Evolutionary conservation across 2,888 invertebrate genomes (phyloP), one percentile per base, ranked within the genome.

Genomic region (Xylota segnis): DNA sequence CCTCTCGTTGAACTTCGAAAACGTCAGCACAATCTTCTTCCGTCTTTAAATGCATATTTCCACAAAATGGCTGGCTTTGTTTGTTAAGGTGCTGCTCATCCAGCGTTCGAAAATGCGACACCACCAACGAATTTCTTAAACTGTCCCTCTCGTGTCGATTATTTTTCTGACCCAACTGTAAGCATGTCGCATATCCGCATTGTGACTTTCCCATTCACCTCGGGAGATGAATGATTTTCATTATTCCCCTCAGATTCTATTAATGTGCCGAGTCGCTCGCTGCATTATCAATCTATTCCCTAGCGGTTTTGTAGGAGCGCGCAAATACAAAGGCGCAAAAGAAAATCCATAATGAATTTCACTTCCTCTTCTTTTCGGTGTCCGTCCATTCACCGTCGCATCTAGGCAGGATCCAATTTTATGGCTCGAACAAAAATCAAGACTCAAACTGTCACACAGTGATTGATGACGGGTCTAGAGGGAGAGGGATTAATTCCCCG

Each of bases 401-500:
- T 14, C 45, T 34, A 34, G 12, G 56, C 50, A 83, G 83, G 77
- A 77, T 77, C 71, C 52, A 66, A 83, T 77, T 83, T 77, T 83
- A 72, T 68, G 72, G 40, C 43, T 66, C 29, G 59, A 47, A 29
- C 27, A 58, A 74, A 70, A 78, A 70, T 58, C 61, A 47, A 45
- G 54, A 65, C 61, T 74, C 54, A 27, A 74, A 74, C 56, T 78
- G 71, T 68, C 72, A 65, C 72, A 65, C 68, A 59, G 6, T 84
- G 83, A 84, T 84, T 84, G 79, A 84, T 84, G 83, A 79, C 54
- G 40, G 40, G 70, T 65, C 54, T 68, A 54, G 14, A 43, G 83
- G 79, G 79, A 54, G 14, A 43, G 83, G 79, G 79, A 84, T 84
- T 79, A 79, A 79, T 70, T 59, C 75, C 52, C 58, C 27, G 56